Evolutionary conservation across 2,797 vertebrate genomes (phyloP).

Genomic region (Hirundo rustica): DNA sequence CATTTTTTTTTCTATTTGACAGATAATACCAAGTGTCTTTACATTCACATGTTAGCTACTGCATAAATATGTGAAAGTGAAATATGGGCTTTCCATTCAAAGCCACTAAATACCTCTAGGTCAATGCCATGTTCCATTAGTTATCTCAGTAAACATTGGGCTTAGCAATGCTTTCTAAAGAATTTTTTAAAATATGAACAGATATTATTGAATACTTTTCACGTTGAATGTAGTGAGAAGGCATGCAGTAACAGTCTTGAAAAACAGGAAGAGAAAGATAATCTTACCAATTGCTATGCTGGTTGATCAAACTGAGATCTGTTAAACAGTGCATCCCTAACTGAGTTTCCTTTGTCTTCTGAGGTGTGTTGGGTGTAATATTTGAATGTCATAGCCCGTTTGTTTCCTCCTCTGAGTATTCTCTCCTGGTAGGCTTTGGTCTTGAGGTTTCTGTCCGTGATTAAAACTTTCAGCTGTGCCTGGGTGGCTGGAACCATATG

Average conservation of each 20-base stretch:
- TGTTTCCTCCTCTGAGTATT: background rate
- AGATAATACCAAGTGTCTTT: background rate
- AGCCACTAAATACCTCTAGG: background rate
- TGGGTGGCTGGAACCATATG: background rate
- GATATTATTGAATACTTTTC: background rate
- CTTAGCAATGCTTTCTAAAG: conserved; percentile 33
- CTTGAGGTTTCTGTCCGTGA: background rate
- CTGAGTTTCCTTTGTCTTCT: background rate
- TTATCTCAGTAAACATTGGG: background rate
- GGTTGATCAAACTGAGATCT: background rate
- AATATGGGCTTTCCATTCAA: background rate
- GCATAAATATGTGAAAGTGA: background rate
- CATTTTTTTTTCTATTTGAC: background rate
- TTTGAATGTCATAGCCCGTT: background rate
- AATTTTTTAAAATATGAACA: conserved; percentile 36
- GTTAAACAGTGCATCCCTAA: background rate
- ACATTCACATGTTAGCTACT: background rate
- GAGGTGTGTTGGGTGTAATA: fast-evolving
- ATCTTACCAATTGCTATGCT: background rate
- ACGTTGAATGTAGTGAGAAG: background rate
- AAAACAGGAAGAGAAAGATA: background rate
- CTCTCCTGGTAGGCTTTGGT: background rate
- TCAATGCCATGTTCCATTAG: background rate
- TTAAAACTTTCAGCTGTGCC: background rate
- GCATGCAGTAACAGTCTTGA: background rate